A percentile compares a stretch with the other conserved stretches of the same genome.
Evolutionary conservation across 2,797 vertebrate genomes (phyloP).

Genomic region (Enteromius thamalakanensis): DNA sequence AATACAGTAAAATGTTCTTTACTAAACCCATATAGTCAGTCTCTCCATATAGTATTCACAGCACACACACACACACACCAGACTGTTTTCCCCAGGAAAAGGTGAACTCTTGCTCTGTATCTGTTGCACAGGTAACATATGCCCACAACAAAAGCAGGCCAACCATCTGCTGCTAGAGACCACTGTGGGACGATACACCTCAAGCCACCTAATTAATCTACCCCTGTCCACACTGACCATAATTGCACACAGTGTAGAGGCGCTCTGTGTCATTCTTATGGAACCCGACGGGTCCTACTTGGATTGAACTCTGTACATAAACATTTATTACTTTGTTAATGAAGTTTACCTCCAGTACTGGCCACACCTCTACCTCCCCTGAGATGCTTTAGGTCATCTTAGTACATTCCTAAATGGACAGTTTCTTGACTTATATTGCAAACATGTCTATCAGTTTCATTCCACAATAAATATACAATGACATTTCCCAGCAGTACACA

Average conservation of each 20-base stretch:
- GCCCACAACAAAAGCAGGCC: constrained; percentile 61
- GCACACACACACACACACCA: constrained; percentile 10
- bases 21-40: not conserved
- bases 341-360: not conserved
- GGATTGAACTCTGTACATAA: constrained; percentile 21
- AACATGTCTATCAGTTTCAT: not conserved
- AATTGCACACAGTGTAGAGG: constrained; percentile 38
- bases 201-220: constrained; percentile 62
- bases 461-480: not conserved
- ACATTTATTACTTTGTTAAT: not conserved
- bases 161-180: constrained; percentile 62
- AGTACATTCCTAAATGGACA: not conserved
- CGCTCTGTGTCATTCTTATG: constrained; percentile 44
- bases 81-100: constrained; percentile 30
- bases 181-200: constrained; percentile 57
- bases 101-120: constrained; percentile 55
- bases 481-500: not conserved
- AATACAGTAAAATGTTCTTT: not conserved
- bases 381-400: not conserved
- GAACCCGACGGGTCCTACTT: constrained; percentile 38
- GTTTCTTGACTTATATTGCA: not conserved
- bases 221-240: constrained; percentile 44
- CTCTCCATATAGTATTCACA: not conserved
- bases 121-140: constrained; percentile 65
- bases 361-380: not conserved